Base-by-base conservation (phyloP, 2,797 vertebrate species). In the Falco biarmicus region DNA sequence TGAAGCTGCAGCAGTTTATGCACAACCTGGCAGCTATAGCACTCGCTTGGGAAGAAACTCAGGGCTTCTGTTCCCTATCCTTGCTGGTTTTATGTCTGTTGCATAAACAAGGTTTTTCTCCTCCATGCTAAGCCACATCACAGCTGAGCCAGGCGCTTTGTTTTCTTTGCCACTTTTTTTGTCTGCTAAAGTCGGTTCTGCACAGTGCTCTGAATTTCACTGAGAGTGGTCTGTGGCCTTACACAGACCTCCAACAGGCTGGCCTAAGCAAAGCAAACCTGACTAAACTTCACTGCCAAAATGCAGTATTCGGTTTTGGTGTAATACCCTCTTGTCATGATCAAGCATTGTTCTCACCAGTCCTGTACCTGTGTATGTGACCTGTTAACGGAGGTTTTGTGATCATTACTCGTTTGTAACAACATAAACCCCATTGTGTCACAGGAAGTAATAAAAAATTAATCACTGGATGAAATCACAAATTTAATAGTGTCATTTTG, bases 251-350 rank as follows among this genome's bases (percentile, higher is more conserved):
- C 26, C 37, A 63, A 6, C 6, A n/a, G 53, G 11, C 11, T 74
- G 18, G 24, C 8, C 39, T 47, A 43, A 47, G 29, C 14, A 59
- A 92, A 76, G 25, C 6, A 80, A 84, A 26, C 5, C 15, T n/a
- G 60, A 51, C 2, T 22, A n/a, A 83, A 63, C 7, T 25, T 76
- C 48, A 11, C 13, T 54, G 56, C 28, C 5, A 78, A 90, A 84
- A 70, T 9, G 39, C 26, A 48, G 3, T 14, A 10, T 26, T 89
- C 50, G 2, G 24, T 84, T 69, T 14, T 65, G 56, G 43, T 0
- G 0, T 31, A 51, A 34, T 59, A 16, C 0, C 0, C 4, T 73
- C 17, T 5, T 24, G 51, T 29, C 29, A 7, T 59, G 41, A 59
- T 32, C 2, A 0, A 59, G 28, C 11, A 47, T 31, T 28, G 24